Conservation (phyloP, 2,113 vertebrate genomes). For the Alligator sinensis region DNA sequence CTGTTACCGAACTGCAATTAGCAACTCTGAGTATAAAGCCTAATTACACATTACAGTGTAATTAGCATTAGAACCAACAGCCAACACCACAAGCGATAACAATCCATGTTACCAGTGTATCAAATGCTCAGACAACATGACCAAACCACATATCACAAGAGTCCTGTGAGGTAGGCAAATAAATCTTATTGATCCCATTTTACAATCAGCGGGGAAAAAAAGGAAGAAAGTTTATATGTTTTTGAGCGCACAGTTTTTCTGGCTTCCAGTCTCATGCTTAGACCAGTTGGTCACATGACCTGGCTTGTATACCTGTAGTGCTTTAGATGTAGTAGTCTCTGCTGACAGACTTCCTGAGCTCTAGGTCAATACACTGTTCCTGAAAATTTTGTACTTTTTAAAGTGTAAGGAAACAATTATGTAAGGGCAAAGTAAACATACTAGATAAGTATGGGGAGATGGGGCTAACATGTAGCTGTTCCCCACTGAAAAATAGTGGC, state of each 20-base stretch:
- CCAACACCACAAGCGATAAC: too few relatives aligned
- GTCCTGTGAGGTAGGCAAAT: background rate
- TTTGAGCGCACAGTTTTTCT: background rate
- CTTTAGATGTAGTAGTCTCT: background rate
- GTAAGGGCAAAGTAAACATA: too few relatives aligned
- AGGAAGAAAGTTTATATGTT: background rate
- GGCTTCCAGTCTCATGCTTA: rapidly evolving
- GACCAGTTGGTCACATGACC: background rate
- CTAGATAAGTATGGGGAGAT: too few relatives aligned
- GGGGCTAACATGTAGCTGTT: too few relatives aligned
- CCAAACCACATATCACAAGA: background rate
- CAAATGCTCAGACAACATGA: too few relatives aligned
- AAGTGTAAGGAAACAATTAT: too few relatives aligned
- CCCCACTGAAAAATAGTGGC: too few relatives aligned
- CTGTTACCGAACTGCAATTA: background rate
- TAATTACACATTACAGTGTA: background rate
- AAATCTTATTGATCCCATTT: background rate
- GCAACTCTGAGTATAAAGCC: background rate
- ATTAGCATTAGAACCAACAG: too few relatives aligned
- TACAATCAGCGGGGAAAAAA: background rate
- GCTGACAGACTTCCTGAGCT: too few relatives aligned
- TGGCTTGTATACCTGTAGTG: background rate
- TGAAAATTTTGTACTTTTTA: too few relatives aligned
- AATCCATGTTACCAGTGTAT: too few relatives aligned
- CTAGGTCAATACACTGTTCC: too few relatives aligned